Evolutionary conservation across 1,140 invertebrate species (phyloP), one percentile per base, ranked within the genome.

Genomic region (Oscheius sp.): DNA sequence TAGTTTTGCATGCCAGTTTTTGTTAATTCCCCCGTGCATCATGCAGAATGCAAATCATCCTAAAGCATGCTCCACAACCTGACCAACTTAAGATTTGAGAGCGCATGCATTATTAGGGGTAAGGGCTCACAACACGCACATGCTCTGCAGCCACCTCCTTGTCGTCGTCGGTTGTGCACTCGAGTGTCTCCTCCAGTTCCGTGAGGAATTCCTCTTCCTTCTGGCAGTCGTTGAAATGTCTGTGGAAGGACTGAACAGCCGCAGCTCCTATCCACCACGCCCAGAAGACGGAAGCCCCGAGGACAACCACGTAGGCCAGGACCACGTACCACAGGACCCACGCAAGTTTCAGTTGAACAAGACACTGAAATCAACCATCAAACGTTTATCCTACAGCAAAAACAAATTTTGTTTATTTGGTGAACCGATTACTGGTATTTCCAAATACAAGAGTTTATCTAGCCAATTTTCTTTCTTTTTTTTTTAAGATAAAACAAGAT

Each of bases 151-250:
- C 42, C 23, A 73, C 70, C 70, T 73, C 70, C 49, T 66, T 65
- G 66, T 73, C 61, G 23, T 73, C 70, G 38, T 73, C 70, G 28
- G 70, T 46, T 52, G 20, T 29, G 45, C 70, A 73, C 28, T 64
- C 61, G 2, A 64, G 52, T 18, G 38, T 58, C 28, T 62, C 34
- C 34, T 71, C 68, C 59, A 71, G 49, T 65, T 73, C 23, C 36
- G 70, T 64, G 18, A 73, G 31, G 23, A 49, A 64, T 34, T 52
- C 28, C 23, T 65, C 70, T 55, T 73, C 62, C 26, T 64, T 65
- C 13, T 73, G 38, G 26, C 59, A 65, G 20, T 28, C 62, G 1
- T 52, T 29, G 32, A 73, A 73, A 29, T 64, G 62, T 1, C 31
- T 20, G 26, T 73, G 52, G 38, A 73, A 73, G 32, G 35, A 29